A percentile compares a stretch with the other conserved stretches of the same genome.
phyloP scores from a whole-genome alignment of 2,797 vertebrate species.

The Cephalopachus bancanus region DNA sequence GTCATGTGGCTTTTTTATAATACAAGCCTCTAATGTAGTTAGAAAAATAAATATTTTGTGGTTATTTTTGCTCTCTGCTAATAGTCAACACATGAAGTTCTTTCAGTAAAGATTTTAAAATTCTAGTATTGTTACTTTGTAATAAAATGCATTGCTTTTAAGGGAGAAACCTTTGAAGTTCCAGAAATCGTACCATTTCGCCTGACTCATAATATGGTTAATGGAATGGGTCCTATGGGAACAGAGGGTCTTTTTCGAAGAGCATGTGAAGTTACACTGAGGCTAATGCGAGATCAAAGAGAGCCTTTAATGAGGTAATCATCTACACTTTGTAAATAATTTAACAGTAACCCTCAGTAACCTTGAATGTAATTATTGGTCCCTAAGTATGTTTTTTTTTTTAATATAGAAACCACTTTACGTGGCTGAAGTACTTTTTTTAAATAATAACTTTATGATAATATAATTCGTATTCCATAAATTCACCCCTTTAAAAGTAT shows the following conservation, averaged over 20 bases:
- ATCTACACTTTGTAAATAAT: constrained; percentile 44
- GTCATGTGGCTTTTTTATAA: background rate
- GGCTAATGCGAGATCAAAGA: constrained; percentile 97
- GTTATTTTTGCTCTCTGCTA: constrained; percentile 43
- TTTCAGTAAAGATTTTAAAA: constrained; percentile 63
- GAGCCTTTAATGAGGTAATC: constrained; percentile 97
- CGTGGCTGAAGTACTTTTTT: constrained; percentile 42
- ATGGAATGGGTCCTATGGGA: constrained; percentile 99
- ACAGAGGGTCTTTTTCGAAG: constrained; percentile 98
- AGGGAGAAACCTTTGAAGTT: constrained; percentile 99
- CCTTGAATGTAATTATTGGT: constrained; percentile 11
- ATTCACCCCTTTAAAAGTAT: constrained; percentile 15
- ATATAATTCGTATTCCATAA: constrained; percentile 10
- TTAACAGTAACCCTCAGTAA: constrained; percentile 1
- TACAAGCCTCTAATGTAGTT: background rate
- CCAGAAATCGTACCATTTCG: constrained; percentile 99
- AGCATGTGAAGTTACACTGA: constrained; percentile 97
- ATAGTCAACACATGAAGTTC: constrained; percentile 11
- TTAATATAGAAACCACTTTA: constrained; percentile 30
- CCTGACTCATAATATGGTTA: constrained; percentile 99
- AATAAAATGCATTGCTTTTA: constrained; percentile 73
- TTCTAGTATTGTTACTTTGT: constrained; percentile 50
- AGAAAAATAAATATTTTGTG: constrained; percentile 51
- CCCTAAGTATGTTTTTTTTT: constrained; percentile 50
- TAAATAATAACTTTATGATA: constrained; percentile 40